Base-by-base conservation (phyloP, 2,888 invertebrate species). In the Philereme transversata region DNA sequence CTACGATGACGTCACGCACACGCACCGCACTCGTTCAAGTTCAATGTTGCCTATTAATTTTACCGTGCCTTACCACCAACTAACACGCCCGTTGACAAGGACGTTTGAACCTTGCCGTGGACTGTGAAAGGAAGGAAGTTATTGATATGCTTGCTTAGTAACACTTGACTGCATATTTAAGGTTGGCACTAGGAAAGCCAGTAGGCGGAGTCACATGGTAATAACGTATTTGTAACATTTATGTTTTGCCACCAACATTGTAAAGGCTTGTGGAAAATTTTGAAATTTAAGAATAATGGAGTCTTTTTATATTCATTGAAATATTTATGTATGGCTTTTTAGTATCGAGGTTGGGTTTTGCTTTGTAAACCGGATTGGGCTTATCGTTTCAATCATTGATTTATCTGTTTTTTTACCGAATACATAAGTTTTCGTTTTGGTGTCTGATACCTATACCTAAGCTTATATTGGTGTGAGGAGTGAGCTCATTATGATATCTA, bases 21-120 rank as follows among this genome's bases (percentile, higher is more conserved):
- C 86, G 83, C 84, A 82, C 78, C 74, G 73, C 72, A 73, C 74
- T 76, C 86, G 88, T 87, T 90, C 91, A 91, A 90, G 90, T 91
- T 91, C 91, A 91, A 90, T 90, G 91, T 73, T 90, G 86, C 79
- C 83, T 83, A 83, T 87, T 87, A 86, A 85, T 86, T 87, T 82
- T 76, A 81, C 80, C 75, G 79, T 78, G 76, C 77, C 77, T 77
- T 77, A 75, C 76, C 78, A 81, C 78, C 62, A 61, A 68, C 64
- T 64, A 67, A 64, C 60, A 65, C 62, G 68, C 58, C 60, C 51
- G 63, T 61, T 44, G 64, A 69, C 72, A 72, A 72, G 72, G 72
- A 68, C 67, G 65, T 65, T 55, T 44, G 52, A 41, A 50, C 43
- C 52, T 57, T 56, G 51, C 48, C 48, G 47, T 50, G 22, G 48